These are phyloP conservation scores for Anoplius nigerrimus DNA, from an alignment of 2,888 invertebrate species.

Conservation along the genomic window DNA sequence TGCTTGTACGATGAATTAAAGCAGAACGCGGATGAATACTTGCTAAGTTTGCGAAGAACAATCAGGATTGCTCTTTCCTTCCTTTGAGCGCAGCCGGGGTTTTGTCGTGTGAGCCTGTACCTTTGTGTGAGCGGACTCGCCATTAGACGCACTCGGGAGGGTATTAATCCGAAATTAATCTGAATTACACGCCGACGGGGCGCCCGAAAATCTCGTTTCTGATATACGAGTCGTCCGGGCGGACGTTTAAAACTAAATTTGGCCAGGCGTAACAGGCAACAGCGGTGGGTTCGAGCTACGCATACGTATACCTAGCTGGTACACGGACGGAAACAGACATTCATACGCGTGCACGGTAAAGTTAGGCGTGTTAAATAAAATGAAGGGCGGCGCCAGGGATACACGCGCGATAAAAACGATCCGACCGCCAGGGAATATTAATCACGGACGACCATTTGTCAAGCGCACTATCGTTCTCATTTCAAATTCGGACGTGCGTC, in stretches of 20 bases:
- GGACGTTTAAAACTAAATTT: slow-evolving; percentile 39
- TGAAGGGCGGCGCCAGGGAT: neutral
- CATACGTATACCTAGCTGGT: no score
- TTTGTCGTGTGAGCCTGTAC: no score
- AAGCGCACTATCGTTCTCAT: neutral
- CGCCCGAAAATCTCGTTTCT: slow-evolving; percentile 34
- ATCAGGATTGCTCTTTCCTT: no score
- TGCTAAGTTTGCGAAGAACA: no score
- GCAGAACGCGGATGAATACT: no score
- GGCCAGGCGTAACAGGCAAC: slow-evolving; percentile 5
- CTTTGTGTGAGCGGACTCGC: no score
- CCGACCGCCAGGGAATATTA: slow-evolving; percentile 1
- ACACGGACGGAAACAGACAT: neutral
- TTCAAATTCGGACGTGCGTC: slow-evolving; percentile 4
- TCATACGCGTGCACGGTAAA: neutral
- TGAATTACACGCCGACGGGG: slow-evolving; percentile 24
- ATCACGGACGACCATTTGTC: neutral
- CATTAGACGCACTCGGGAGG: no score
- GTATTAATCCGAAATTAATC: slow-evolving; percentile 33
- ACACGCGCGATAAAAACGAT: slow-evolving; percentile 2
- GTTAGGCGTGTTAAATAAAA: slow-evolving; percentile 5
- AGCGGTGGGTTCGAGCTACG: no score
- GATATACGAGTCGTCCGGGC: slow-evolving; percentile 38
- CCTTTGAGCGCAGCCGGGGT: no score
- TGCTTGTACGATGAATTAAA: no score